phyloP scores from a whole-genome alignment of 2,888 invertebrate genomes.

The Podabrus alpinus region DNA sequence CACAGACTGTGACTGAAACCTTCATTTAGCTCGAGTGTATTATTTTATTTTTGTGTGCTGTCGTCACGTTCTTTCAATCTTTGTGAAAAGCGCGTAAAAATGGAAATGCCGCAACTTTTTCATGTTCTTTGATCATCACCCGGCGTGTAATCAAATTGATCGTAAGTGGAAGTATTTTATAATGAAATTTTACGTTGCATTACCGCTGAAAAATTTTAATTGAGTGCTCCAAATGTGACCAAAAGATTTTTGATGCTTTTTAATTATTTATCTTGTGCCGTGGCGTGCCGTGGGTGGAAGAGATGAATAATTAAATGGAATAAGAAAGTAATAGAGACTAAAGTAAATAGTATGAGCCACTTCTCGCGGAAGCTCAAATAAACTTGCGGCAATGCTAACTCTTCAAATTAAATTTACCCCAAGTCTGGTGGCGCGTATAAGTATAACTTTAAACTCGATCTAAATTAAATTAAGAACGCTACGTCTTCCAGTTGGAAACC shows the following conservation, averaged over 20 bases:
- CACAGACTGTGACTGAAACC: constrained; percentile 22
- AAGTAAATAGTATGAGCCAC: constrained; percentile 12
- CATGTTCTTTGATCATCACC: constrained; percentile 11
- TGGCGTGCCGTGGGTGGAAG: not conserved
- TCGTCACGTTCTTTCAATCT: constrained; percentile 22
- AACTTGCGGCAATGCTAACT: constrained; percentile 28
- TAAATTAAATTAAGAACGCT: constrained; percentile 34
- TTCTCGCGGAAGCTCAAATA: constrained; percentile 19
- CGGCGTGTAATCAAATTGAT: not conserved
- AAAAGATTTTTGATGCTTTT: not conserved
- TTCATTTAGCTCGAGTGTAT: constrained; percentile 22
- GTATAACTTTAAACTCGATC: constrained; percentile 30
- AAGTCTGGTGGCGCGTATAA: constrained; percentile 24
- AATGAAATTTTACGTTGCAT: not conserved
- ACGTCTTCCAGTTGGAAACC: constrained; percentile 36
- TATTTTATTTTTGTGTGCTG: constrained; percentile 22
- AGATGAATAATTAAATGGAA: constrained; percentile 1
- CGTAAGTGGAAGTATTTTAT: constrained; percentile 6
- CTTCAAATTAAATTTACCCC: constrained; percentile 30
- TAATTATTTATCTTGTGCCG: not conserved
- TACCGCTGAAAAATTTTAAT: not conserved
- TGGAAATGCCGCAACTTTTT: constrained; percentile 16
- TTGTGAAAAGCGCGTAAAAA: constrained; percentile 23
- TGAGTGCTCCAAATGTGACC: not conserved
- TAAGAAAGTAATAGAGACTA: constrained; percentile 12